A percentile compares a stretch with the other conserved stretches of the same genome.
These are phyloP conservation scores for Apostichopus californicus DNA, from an alignment of 35 echinoderm and acorn worm species.

Conservation along the genomic window DNA sequence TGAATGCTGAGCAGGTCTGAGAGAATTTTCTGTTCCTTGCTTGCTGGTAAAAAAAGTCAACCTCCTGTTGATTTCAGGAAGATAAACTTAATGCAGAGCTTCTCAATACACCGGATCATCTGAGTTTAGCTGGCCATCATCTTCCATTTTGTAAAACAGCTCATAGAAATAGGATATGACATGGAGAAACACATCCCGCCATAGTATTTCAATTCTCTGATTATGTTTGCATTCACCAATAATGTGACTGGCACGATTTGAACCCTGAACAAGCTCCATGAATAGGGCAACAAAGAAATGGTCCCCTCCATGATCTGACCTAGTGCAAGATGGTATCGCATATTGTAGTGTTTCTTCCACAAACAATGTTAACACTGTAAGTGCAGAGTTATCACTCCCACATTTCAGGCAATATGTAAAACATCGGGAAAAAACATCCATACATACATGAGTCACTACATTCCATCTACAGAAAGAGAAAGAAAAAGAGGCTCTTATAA, in stretches of 20 bases:
- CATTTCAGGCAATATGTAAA: no score
- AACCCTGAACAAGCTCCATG: conserved; percentile 23
- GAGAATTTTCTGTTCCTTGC: conserved; percentile 37
- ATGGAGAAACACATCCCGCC: conserved; percentile 44
- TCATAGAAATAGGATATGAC: conserved; percentile 49
- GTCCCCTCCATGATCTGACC: conserved; percentile 44
- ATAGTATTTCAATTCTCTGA: conserved; percentile 28
- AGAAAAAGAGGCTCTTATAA: no score
- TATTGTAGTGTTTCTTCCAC: neutral
- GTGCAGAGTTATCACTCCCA: no score
- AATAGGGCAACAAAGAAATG: conserved; percentile 41
- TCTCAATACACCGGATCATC: conserved; percentile 7
- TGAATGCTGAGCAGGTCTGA: conserved; percentile 28
- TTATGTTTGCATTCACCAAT: conserved; percentile 38
- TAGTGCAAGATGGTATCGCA: conserved; percentile 28
- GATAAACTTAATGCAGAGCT: neutral
- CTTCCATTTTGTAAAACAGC: conserved; percentile 17
- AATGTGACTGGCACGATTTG: conserved; percentile 30
- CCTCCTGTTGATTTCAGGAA: neutral
- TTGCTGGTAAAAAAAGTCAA: conserved; percentile 20
- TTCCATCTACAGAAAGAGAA: no score
- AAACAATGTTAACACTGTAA: no score
- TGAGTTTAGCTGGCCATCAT: neutral
- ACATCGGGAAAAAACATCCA: no score
- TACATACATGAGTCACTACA: no score